Percentiles rank a stretch among this genome's conserved stretches.
Evolutionary conservation across 2,797 vertebrate genomes (phyloP).

Genomic region (Chrysocyon brachyurus): DNA sequence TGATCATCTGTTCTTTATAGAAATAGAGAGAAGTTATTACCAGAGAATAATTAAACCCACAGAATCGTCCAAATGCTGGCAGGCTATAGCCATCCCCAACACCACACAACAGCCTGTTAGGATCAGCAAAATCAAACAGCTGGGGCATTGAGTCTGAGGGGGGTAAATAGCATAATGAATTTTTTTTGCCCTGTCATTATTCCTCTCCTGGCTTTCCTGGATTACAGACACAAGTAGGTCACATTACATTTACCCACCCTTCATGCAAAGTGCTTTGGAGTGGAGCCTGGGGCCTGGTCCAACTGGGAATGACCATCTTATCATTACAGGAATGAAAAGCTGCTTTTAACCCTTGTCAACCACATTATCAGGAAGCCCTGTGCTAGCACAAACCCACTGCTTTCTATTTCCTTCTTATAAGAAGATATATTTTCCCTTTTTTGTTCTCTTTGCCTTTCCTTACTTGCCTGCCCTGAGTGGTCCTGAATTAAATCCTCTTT

Average conservation of each 20-base stretch:
- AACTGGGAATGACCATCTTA: not conserved
- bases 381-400: not conserved
- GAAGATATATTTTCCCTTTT: not conserved
- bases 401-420: not conserved
- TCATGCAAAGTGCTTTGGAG: not conserved
- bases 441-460: not conserved
- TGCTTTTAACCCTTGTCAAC: not conserved
- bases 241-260: not conserved
- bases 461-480: conserved; percentile 19
- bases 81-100: conserved; percentile 76
- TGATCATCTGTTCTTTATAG: conserved; percentile 87
- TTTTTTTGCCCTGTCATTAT: conserved; percentile 53
- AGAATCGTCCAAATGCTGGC: conserved; percentile 83
- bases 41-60: conserved; percentile 86
- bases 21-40: conserved; percentile 85
- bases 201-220: not conserved
- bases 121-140: conserved; percentile 80
- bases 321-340: not conserved
- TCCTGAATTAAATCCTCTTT: conserved; percentile 23
- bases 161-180: conserved; percentile 48
- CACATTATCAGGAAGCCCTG: not conserved
- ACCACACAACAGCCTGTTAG: conserved; percentile 84
- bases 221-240: conserved; percentile 49
- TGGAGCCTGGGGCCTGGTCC: not conserved
- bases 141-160: not conserved